Percentiles rank a stretch among this genome's conserved stretches.
Conservation (phyloP, 2,113 vertebrate species). For the Talpa occidentalis region DNA sequence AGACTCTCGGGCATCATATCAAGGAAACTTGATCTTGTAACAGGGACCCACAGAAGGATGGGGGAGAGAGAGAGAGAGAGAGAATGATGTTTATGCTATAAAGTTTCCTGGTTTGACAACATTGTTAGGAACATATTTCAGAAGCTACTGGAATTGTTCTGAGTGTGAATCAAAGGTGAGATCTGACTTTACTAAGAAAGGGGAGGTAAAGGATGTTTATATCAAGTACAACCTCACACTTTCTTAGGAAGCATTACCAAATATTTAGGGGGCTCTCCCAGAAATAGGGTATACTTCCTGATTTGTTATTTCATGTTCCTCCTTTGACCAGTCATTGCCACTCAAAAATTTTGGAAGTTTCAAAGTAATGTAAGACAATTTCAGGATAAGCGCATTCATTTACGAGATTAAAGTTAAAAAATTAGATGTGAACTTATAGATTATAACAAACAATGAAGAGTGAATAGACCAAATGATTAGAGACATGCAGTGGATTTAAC, state of each 20-base stretch:
- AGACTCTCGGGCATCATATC: background rate
- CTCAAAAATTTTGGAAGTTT: background rate
- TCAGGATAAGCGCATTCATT: background rate
- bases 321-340: background rate
- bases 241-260: background rate
- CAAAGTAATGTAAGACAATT: background rate
- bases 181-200: background rate
- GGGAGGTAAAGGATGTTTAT: background rate
- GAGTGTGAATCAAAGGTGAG: background rate
- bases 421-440: background rate
- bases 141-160: background rate
- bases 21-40: background rate
- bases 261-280: background rate
- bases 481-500: background rate
- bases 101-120: background rate
- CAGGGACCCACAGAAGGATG: too few relatives aligned
- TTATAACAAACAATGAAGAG: slow-evolving; percentile 33
- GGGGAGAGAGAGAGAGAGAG: too few relatives aligned
- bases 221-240: background rate
- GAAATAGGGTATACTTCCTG: background rate
- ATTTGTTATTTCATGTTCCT: background rate
- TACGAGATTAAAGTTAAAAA: background rate
- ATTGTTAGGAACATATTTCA: background rate
- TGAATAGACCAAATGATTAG: background rate
- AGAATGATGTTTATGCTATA: background rate